A percentile compares a stretch with the other conserved stretches of the same genome.
Conservation (phyloP, 2,797 vertebrate genomes). For the Eurystomus glaucurus region DNA sequence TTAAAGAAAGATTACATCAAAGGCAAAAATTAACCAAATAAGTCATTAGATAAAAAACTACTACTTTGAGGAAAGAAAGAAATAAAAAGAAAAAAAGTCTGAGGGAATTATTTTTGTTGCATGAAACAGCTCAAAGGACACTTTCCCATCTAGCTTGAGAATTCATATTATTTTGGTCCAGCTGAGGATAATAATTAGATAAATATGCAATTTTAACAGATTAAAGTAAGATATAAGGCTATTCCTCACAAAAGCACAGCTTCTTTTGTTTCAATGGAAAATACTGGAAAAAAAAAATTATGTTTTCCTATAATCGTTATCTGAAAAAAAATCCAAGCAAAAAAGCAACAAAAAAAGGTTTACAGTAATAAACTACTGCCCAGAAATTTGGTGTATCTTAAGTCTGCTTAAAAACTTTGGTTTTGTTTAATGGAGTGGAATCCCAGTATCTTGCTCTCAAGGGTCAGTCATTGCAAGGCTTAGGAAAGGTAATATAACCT, state of each 20-base stretch:
- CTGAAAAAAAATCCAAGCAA: background rate
- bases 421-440: background rate
- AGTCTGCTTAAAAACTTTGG: background rate
- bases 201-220: background rate
- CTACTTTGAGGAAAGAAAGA: background rate
- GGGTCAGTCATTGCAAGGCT: background rate
- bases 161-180: background rate
- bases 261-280: background rate
- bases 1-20: background rate
- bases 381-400: background rate
- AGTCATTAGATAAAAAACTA: accelerated
- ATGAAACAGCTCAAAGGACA: background rate
- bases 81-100: background rate
- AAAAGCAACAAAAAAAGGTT: background rate
- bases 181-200: background rate
- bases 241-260: background rate
- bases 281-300: background rate
- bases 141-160: background rate
- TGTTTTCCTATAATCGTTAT: background rate
- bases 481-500: background rate
- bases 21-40: background rate
- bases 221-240: background rate
- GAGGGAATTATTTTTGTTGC: background rate
- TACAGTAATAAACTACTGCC: background rate
- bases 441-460: background rate